These are phyloP conservation scores for Patella depressa DNA, from an alignment of 2,888 invertebrate genomes.

Conservation along the genomic window DNA sequence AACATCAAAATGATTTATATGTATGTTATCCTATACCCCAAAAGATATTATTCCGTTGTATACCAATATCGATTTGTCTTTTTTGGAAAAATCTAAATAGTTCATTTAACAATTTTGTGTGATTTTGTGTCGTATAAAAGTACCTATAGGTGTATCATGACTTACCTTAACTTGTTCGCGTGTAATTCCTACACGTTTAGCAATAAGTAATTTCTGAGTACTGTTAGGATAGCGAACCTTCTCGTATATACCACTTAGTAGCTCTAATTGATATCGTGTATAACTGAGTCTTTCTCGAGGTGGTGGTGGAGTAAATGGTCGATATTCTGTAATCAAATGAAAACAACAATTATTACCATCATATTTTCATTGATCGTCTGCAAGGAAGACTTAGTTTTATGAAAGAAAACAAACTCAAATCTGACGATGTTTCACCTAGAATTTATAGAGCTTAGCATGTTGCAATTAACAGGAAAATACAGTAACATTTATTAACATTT, in stretches of 20 bases:
- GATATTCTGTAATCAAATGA: constrained; percentile 44
- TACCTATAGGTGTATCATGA: neutral
- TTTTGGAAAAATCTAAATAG: too few species aligned
- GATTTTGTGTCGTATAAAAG: too few species aligned
- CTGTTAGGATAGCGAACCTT: constrained; percentile 68
- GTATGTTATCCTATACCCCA: too few species aligned
- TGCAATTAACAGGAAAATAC: too few species aligned
- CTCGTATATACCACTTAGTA: constrained; percentile 66
- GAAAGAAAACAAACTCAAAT: neutral
- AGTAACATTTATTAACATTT: too few species aligned
- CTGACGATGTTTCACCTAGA: neutral
- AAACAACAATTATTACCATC: neutral
- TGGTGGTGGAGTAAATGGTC: constrained; percentile 59
- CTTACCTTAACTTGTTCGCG: constrained; percentile 69
- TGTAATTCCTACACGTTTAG: constrained; percentile 67
- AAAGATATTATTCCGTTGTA: too few species aligned
- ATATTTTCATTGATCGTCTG: neutral
- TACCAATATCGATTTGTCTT: too few species aligned
- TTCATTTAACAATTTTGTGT: too few species aligned
- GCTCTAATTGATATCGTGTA: constrained; percentile 67
- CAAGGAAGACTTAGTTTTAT: neutral
- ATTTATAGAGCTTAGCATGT: neutral
- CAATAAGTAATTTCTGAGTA: constrained; percentile 68
- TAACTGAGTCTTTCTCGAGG: constrained; percentile 66
- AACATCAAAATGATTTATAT: too few species aligned